Percentiles rank a stretch among this genome's conserved stretches.
These are phyloP conservation scores for Ophioderma brevispina DNA, from an alignment of 35 echinoderm and acorn worm species.

Conservation along the genomic window DNA sequence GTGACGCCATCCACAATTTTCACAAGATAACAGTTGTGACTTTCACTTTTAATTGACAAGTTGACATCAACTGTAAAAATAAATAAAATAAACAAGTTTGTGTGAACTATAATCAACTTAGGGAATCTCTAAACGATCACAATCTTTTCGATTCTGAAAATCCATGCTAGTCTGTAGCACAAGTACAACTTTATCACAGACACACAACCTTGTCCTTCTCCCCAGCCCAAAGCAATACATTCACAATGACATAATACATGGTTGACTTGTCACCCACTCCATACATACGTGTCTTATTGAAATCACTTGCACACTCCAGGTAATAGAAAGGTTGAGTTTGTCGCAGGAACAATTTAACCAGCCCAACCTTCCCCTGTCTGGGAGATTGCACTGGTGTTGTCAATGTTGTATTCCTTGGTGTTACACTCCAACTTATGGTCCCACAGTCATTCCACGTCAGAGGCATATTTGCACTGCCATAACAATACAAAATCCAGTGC, in stretches of 20 bases:
- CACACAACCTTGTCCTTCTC: too few relatives aligned
- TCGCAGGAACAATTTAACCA: constrained; percentile 57
- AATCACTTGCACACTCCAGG: constrained; percentile 39
- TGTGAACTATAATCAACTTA: too few relatives aligned
- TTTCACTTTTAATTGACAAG: too few relatives aligned
- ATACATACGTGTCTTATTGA: constrained; percentile 45
- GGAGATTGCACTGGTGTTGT: background rate
- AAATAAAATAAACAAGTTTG: too few relatives aligned
- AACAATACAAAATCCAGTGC: background rate
- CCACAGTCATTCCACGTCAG: background rate
- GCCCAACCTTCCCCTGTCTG: constrained; percentile 2
- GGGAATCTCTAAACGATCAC: too few relatives aligned
- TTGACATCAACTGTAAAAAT: too few relatives aligned
- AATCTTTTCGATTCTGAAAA: too few relatives aligned
- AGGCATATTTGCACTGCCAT: background rate
- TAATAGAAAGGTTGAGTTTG: constrained; percentile 62
- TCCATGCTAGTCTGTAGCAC: too few relatives aligned
- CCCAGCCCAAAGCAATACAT: background rate
- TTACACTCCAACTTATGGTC: background rate
- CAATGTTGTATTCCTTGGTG: background rate
- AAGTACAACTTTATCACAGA: too few relatives aligned
- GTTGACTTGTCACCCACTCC: background rate
- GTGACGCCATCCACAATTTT: too few relatives aligned
- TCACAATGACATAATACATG: constrained; percentile 1
- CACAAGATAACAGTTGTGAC: too few relatives aligned